Evolutionary conservation across 2,888 invertebrate species (phyloP), one percentile per base, ranked within the genome.

Genomic region (Thelaira solivaga): DNA sequence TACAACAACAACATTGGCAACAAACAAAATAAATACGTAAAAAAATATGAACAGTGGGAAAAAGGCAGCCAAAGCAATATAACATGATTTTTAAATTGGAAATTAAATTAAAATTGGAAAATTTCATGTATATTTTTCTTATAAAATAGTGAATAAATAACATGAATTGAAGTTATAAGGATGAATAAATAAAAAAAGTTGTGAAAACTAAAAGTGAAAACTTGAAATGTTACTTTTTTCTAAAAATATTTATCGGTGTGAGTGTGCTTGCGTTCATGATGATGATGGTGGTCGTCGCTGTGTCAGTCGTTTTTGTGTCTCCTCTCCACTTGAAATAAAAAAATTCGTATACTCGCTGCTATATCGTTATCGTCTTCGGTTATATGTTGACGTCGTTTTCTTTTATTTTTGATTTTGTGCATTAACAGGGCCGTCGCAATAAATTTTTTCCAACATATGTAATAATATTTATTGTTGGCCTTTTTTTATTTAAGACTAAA

Each of bases 201-300:
- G 7, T 49, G 69, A 76, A 80, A 77, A 71, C 73, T 67, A 81
- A 81, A 82, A 81, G 80, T 84, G 83, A 84, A 84, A 85, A 84
- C 84, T 84, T 82, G 84, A 83, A 83, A 83, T 81, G 77, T 74
- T 57, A 77, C 55, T 77, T 82, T 83, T 71, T 62, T 45, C 22
- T n/a, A n/a, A n/a, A n/a, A n/a, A n/a, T n/a, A n/a, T 62, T 80
- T 75, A 71, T 76, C 53, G 81, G 51, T 67, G 67, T 67, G 78
- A 71, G 78, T 80, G 75, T 75, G 80, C 73, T 81, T 80, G 57
- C 76, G 13, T 20, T 43, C 43, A 49, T 72, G 64, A 55, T 72
- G 39, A 39, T 64, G 72, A 51, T 71, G 53, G 64, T 74, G 36
- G 64, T 59, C 53, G 55, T 26, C 31, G 69, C 36, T 61, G 67